Base-by-base conservation (phyloP, 2,113 vertebrate genomes). In the Tychaedon coryphoeus region DNA sequence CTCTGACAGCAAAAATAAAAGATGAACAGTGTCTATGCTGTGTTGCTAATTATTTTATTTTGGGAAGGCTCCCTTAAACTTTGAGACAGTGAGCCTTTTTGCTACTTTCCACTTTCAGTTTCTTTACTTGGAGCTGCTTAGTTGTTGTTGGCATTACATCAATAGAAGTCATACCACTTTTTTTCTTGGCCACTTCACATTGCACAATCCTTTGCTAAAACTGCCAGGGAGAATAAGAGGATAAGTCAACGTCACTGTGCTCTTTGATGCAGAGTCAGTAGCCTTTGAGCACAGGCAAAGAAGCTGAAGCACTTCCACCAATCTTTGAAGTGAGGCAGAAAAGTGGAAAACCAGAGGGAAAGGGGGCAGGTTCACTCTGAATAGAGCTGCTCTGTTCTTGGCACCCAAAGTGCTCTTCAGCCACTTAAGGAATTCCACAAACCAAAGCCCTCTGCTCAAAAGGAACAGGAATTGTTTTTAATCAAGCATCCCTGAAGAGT, bases 271-370 rank as follows among this genome's bases (percentile, higher is more conserved):
- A 77, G 62, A 65, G 91, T 96, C 95, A 94, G 91, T 71, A 91
- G 93, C 82, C 92, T 93, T 76, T 94, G 54, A 89, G 66, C 51
- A 33, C 50, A 88, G 72, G 93, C 88, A 95, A 95, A 94, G 84
- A 82, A 93, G 88, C 69, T 94, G 88, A 88, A 92, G 95, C 51
- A 78, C 89, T 96, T 96, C 69, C 50, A 86, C 75, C 75, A 92
- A 51, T 33, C 84, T 97, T 94, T 97, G 92, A 97, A 97, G 96
- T 82, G 69, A 66, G 82, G 94, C 84, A 97, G 94, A 90, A 94
- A 93, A 92, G 93, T 90, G 94, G 92, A 96, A 96, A 96, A 95
- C 75, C 81, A 85, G 60, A 90, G 61, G 73, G 38, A 87, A 94
- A 92, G 65, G 14, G 22, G 62, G 77, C 84, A 94, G 81, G 92